These are phyloP conservation scores for Clostera curtula DNA, from an alignment of 2,888 invertebrate genomes.

Conservation along the genomic window DNA sequence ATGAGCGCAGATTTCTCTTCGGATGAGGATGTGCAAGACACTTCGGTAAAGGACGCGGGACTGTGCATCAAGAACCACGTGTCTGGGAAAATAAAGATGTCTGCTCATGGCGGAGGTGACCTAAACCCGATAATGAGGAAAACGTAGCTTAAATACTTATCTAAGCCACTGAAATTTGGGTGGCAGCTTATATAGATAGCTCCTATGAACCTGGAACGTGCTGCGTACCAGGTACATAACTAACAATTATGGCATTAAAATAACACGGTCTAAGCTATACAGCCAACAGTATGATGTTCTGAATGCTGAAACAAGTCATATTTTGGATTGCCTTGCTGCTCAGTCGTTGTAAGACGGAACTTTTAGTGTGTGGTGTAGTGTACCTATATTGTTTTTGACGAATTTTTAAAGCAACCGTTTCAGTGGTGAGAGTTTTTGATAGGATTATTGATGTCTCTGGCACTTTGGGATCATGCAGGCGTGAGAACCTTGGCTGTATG, in stretches of 20 bases:
- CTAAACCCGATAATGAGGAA: constrained; percentile 59
- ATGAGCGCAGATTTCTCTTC: constrained; percentile 60
- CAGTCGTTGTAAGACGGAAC: constrained; percentile 19
- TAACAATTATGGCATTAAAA: too few relatives aligned
- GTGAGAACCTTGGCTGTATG: too few relatives aligned
- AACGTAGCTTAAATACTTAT: constrained; percentile 35
- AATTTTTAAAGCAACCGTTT: constrained; percentile 30
- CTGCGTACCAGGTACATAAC: too few relatives aligned
- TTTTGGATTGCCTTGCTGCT: too few relatives aligned
- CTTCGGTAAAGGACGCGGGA: constrained; percentile 48
- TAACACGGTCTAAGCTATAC: too few relatives aligned
- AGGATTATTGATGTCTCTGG: constrained; percentile 38
- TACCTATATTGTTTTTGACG: constrained; percentile 28
- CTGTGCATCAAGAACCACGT: constrained; percentile 46
- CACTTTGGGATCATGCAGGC: constrained; percentile 49
- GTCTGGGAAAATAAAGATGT: constrained; percentile 46
- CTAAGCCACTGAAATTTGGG: too few relatives aligned
- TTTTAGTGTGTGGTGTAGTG: constrained; percentile 20
- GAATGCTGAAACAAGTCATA: too few relatives aligned
- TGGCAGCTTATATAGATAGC: too few relatives aligned
- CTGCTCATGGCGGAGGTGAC: constrained; percentile 65
- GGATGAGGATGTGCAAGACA: constrained; percentile 51
- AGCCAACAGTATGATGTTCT: too few relatives aligned
- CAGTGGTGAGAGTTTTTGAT: constrained; percentile 48
- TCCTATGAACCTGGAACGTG: too few relatives aligned